Evolutionary conservation across 2,113 vertebrate species (phyloP).

Genomic region (Nyctereutes procyonoides): DNA sequence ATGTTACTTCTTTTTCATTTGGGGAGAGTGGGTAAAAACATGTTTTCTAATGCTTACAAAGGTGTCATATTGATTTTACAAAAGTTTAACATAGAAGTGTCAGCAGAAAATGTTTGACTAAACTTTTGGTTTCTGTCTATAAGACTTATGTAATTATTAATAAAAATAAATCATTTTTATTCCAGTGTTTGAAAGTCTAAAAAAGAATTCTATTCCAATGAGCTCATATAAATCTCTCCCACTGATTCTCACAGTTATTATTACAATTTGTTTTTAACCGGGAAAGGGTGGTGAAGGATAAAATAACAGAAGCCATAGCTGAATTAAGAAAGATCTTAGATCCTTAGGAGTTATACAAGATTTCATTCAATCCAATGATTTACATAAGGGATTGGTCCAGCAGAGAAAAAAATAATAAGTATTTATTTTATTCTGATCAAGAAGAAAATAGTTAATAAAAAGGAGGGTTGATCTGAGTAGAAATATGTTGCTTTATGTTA

Average conservation of each 20-base stretch:
- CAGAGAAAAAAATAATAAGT: not conserved
- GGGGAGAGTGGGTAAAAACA: not conserved
- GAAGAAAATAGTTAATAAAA: not conserved
- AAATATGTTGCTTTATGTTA: not conserved
- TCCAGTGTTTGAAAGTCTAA: not conserved
- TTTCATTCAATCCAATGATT: not conserved
- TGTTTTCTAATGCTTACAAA: not conserved
- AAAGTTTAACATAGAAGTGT: not conserved
- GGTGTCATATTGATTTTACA: not conserved
- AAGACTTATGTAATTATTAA: not conserved
- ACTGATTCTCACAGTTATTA: not conserved
- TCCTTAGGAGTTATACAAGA: not conserved
- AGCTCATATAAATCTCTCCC: not conserved
- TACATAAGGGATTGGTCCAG: not conserved
- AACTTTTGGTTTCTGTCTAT: not conserved
- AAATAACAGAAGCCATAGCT: not conserved
- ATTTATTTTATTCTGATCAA: slow-evolving; percentile 3
- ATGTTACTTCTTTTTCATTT: not conserved
- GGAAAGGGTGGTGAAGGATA: not conserved
- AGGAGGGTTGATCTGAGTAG: not conserved
- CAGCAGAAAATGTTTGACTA: not conserved
- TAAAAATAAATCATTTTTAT: not conserved
- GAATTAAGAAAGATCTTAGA: slow-evolving; percentile 19
- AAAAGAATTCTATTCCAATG: not conserved
- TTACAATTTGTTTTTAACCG: not conserved